Evolutionary conservation across 2,113 vertebrate genomes (phyloP).

Genomic region (Callaeas wilsoni): DNA sequence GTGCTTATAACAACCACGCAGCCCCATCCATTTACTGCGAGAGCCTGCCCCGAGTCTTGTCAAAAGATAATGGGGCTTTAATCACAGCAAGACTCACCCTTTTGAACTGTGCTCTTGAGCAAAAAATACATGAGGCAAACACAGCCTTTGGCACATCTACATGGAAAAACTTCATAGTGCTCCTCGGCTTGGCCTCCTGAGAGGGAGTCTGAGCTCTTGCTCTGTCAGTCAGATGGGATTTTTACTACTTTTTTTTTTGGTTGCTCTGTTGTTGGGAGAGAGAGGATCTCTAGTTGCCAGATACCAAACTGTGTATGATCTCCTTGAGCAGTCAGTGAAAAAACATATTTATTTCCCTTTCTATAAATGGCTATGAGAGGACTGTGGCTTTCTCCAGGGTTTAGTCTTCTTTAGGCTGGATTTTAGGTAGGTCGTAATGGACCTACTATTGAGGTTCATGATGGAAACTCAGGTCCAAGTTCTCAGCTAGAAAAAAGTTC

Average conservation of each 20-base stretch:
- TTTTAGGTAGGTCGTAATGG: not conserved
- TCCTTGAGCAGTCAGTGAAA: not conserved
- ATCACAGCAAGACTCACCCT: constrained; percentile 48
- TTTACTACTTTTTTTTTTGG: not conserved
- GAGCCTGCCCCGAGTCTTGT: not conserved
- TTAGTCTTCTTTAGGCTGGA: not conserved
- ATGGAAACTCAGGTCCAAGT: not conserved
- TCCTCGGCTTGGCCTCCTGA: not conserved
- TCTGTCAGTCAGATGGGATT: not conserved
- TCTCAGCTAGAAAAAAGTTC: not conserved
- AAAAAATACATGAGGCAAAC: constrained; percentile 21
- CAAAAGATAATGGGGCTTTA: constrained; percentile 33
- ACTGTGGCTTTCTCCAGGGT: not conserved
- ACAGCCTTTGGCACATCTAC: constrained; percentile 34
- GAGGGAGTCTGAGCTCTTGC: not conserved
- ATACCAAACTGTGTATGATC: not conserved
- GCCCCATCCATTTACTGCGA: not conserved
- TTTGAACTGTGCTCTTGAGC: constrained; percentile 7
- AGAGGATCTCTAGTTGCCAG: not conserved
- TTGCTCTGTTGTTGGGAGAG: not conserved
- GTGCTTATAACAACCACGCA: not conserved
- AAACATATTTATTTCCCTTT: not conserved
- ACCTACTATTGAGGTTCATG: not conserved
- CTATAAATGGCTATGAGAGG: not conserved
- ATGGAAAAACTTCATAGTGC: constrained; percentile 38